phyloP scores from a whole-genome alignment of 2,888 invertebrate species.

The Pheosia tremula region DNA sequence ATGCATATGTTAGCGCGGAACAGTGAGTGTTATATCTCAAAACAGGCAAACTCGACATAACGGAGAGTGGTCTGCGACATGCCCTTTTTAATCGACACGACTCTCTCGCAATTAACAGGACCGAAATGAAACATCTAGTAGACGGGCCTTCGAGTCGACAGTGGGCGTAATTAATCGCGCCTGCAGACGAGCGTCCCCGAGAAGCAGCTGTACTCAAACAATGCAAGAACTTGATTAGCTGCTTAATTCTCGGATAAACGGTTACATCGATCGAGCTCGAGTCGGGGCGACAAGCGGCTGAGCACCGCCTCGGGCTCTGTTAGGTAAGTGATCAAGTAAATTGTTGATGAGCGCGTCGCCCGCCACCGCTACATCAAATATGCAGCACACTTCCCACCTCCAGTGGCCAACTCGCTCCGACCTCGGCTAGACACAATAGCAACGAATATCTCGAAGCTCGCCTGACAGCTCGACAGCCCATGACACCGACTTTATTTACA shows the following conservation, averaged over 20 bases:
- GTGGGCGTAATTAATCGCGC: conserved; percentile 37
- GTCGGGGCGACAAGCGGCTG: conserved; percentile 52
- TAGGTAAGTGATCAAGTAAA: conserved; percentile 63
- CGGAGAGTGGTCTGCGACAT: conserved; percentile 1
- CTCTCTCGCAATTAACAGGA: conserved; percentile 37
- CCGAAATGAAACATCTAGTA: conserved; percentile 41
- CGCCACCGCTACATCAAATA: conserved; percentile 67
- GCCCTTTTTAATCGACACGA: conserved; percentile 33
- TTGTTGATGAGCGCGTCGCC: conserved; percentile 64
- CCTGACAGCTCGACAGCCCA: conserved; percentile 53
- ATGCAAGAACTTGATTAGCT: conserved; percentile 46
- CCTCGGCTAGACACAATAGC: conserved; percentile 39
- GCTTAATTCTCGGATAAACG: conserved; percentile 62
- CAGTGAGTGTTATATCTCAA: not conserved
- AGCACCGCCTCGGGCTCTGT: conserved; percentile 58
- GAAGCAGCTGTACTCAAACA: conserved; percentile 46
- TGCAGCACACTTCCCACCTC: conserved; percentile 63
- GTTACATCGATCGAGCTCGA: conserved; percentile 53
- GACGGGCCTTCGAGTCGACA: conserved; percentile 26
- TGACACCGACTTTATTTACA: conserved; percentile 34
- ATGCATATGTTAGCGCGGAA: too few relatives aligned
- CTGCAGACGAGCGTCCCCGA: conserved; percentile 36
- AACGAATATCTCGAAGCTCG: conserved; percentile 56
- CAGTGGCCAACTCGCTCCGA: conserved; percentile 44
- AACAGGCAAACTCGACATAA: not conserved